phyloP scores from a whole-genome alignment of 37 sponge, comb jelly and placozoan genomes.

The Eunapius fragilis region DNA sequence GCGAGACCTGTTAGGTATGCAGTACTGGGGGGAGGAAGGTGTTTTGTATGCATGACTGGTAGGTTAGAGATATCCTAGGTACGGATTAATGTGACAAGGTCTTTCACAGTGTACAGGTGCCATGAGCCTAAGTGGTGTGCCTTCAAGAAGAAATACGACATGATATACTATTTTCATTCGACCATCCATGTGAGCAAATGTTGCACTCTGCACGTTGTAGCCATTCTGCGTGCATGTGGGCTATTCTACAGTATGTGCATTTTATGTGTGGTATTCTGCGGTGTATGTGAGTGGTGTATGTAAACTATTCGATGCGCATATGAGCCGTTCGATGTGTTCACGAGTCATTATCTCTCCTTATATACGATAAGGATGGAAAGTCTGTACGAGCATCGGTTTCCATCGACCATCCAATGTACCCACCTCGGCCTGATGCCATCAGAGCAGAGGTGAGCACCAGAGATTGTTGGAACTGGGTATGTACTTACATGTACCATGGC shows the following conservation, averaged over 20 bases:
- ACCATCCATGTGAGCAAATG: background rate
- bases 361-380: conserved; percentile 41
- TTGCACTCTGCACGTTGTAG: background rate
- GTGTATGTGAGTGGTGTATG: background rate
- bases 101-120: conserved; percentile 3
- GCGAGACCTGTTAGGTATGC: background rate
- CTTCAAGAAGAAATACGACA: background rate
- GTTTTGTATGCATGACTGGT: too few relatives aligned
- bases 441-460: conserved; percentile 47
- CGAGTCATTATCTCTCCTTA: too few relatives aligned
- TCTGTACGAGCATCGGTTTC: conserved; percentile 43
- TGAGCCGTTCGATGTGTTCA: too few relatives aligned
- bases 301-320: background rate
- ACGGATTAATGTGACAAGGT: too few relatives aligned
- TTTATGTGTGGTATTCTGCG: background rate
- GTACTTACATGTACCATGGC: background rate
- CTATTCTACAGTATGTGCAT: background rate
- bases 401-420: conserved; percentile 44
- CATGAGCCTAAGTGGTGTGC: conserved; percentile 6
- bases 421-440: conserved; percentile 8
- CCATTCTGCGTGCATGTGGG: background rate
- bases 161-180: conserved; percentile 2
- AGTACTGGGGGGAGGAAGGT: too few relatives aligned
- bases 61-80: too few relatives aligned
- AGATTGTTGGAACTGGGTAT: too few relatives aligned